Evolutionary conservation across 2,113 vertebrate species (phyloP).

Genomic region (Cavia aperea): DNA sequence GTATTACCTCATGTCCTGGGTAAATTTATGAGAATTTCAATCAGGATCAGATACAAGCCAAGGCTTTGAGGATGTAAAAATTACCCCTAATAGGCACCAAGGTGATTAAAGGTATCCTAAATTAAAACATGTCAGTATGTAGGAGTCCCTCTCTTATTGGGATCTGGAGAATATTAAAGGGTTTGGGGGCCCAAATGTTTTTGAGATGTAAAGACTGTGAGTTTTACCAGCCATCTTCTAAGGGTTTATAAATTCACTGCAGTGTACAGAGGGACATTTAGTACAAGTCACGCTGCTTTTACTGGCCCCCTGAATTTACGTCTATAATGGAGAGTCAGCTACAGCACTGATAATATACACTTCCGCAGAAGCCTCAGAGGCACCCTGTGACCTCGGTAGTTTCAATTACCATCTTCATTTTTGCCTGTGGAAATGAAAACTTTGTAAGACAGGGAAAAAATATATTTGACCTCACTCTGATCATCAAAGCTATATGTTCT

Average conservation of each 20-base stretch:
- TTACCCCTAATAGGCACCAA: constrained; percentile 43
- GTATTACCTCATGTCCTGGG: constrained; percentile 27
- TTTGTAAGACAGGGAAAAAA: not conserved
- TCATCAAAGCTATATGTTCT: not conserved
- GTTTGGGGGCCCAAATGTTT: not conserved
- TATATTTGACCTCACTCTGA: not conserved
- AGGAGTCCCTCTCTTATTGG: not conserved
- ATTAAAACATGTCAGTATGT: not conserved
- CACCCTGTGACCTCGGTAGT: not conserved
- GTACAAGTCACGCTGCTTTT: not conserved
- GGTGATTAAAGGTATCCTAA: constrained; percentile 47
- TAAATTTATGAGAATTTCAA: constrained; percentile 54
- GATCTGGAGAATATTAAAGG: constrained; percentile 23
- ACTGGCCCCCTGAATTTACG: not conserved
- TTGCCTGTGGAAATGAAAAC: not conserved
- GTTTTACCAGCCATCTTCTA: constrained; percentile 9
- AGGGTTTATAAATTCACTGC: constrained; percentile 7
- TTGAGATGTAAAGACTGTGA: not conserved
- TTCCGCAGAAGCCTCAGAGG: not conserved
- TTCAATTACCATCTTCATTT: not conserved
- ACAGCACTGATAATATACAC: not conserved
- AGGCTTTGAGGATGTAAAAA: constrained; percentile 51
- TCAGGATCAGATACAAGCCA: constrained; percentile 46
- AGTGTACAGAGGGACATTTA: not conserved
- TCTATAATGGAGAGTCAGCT: not conserved